These are phyloP conservation scores for Cosmia trapezina DNA, from an alignment of 2,888 invertebrate genomes.

Conservation along the genomic window DNA sequence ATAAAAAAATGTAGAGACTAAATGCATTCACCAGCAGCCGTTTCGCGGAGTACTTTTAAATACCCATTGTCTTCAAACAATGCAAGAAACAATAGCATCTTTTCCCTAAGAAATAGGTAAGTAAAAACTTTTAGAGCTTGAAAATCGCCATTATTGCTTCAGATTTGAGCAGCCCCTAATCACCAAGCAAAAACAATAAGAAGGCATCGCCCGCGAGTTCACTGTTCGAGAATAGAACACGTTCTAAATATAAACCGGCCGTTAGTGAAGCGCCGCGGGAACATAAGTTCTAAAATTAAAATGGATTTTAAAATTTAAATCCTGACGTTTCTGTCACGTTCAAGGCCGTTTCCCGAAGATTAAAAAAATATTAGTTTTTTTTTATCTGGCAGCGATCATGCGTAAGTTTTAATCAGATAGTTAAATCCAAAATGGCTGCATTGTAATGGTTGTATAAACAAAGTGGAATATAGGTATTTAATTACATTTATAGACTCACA, in stretches of 20 bases:
- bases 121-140: constrained; percentile 35
- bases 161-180: constrained; percentile 69
- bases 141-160: constrained; percentile 51
- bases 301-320: constrained; percentile 84
- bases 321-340: constrained; percentile 86
- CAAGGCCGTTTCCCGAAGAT: constrained; percentile 83
- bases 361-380: constrained; percentile 17
- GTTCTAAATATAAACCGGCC: constrained; percentile 87
- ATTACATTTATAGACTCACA: constrained; percentile 70
- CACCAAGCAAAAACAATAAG: constrained; percentile 85
- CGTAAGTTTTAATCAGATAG: constrained; percentile 65
- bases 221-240: constrained; percentile 87
- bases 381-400: constrained; percentile 77
- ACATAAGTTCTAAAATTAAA: constrained; percentile 83
- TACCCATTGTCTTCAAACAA: constrained; percentile 49
- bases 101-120: constrained; percentile 28
- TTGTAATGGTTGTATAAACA: constrained; percentile 69
- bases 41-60: constrained; percentile 37
- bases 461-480: constrained; percentile 69
- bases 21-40: constrained; percentile 36
- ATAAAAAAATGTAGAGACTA: constrained; percentile 4
- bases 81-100: constrained; percentile 45
- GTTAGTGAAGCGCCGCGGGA: constrained; percentile 87
- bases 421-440: constrained; percentile 74
- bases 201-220: constrained; percentile 87